A percentile compares a stretch with the other conserved stretches of the same genome.
phyloP scores from a whole-genome alignment of 2,797 vertebrate species.

The Falco rusticolus region DNA sequence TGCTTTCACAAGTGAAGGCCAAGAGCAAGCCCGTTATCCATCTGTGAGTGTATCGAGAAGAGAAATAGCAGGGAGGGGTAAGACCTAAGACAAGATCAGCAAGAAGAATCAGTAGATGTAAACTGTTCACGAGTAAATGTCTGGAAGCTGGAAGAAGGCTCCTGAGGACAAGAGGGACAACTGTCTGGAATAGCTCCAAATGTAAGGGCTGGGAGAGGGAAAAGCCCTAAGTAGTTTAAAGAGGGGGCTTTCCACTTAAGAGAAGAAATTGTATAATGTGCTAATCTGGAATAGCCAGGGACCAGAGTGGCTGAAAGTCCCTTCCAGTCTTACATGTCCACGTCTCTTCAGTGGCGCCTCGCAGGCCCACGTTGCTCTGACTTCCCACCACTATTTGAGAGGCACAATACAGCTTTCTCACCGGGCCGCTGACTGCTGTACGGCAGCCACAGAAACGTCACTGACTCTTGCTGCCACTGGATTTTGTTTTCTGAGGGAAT shows the following conservation, averaged over 20 bases:
- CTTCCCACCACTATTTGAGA: neutral
- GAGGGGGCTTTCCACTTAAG: neutral
- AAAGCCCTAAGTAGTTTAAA: neutral
- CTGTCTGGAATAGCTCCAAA: neutral
- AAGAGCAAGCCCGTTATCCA: neutral
- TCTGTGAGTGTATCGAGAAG: neutral
- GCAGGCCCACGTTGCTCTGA: neutral
- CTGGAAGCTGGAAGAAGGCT: slow-evolving; percentile 12
- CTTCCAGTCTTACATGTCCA: neutral
- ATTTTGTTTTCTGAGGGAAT: neutral
- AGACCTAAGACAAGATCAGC: neutral
- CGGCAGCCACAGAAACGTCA: neutral
- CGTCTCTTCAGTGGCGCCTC: neutral
- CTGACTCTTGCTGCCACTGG: neutral
- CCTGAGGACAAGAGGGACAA: neutral
- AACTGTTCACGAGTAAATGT: neutral
- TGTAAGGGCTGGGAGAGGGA: neutral
- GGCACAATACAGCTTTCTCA: neutral
- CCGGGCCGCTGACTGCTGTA: neutral
- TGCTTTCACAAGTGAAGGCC: neutral
- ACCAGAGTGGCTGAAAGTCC: neutral
- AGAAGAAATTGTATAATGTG: neutral
- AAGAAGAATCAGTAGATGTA: neutral
- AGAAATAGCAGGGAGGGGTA: neutral
- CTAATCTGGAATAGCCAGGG: neutral